Evolutionary conservation across 2,888 invertebrate species (phyloP), one percentile per base, ranked within the genome.

Genomic region (Ditula angustiorana): DNA sequence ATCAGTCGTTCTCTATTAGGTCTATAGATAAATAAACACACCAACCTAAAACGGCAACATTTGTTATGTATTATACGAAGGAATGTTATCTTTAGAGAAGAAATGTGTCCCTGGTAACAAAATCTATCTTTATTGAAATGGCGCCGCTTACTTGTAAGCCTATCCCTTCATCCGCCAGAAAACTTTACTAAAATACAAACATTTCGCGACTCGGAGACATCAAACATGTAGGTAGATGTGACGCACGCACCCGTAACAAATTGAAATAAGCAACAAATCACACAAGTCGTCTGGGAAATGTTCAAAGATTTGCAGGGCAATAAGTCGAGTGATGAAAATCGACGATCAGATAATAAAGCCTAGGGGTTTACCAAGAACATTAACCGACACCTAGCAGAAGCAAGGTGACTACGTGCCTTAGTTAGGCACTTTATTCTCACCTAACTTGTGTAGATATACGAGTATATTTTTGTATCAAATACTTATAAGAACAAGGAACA

Each of bases 261-360:
- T 75, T 76, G 72, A 58, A 68, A 74, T 77, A 76, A 76, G 74
- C 71, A 71, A 80, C 78, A 79, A 76, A 79, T 78, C 76, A 73
- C 67, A 68, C 53, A 60, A 67, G 68, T 67, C 70, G 69, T 61
- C 68, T 68, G 69, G 70, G 73, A 78, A 77, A 75, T 71, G 59
- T n/a, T 57, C 49, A 35, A 53, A 41, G 47, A 37, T 59, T 49
- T 49, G 60, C 46, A 37, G 16, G 47, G 28, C 60, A 46, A 35
- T 30, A 62, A 62, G 56, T 49, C 10, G 37, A 35, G 37, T 23
- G 62, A 62, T 33, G 41, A 57, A 50, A 62, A 62, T 30, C 49
- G 23, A 41, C 49, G 56, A 50, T 50, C 41, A 19, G 1, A 41
- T 10, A 41, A 58, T 35, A 16, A 56, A 44, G 33, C 47, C 10